Percentiles rank a stretch among this genome's conserved stretches.
Conservation (phyloP, 23 tunicate genomes). For the Ascidia mentula region DNA sequence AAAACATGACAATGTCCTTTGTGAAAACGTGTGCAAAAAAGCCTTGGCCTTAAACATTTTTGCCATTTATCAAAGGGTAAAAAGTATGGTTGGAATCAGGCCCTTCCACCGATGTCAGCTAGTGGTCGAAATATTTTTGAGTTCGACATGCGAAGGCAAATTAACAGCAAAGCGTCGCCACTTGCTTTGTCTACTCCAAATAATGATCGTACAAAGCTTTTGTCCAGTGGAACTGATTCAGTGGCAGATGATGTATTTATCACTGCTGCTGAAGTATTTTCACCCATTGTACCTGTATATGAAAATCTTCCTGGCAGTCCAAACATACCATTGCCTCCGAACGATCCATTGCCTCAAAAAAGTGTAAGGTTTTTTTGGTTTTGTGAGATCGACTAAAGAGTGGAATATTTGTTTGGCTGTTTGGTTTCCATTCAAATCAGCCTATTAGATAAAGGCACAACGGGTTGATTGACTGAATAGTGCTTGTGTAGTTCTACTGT, state of each 20-base stretch:
- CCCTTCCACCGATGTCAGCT: background rate
- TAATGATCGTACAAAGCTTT: background rate
- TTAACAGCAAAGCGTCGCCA: background rate
- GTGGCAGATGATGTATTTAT: background rate
- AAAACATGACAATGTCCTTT: too few relatives aligned
- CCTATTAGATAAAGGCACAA: too few relatives aligned
- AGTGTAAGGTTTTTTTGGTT: slow-evolving; percentile 5
- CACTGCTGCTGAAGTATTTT: slow-evolving; percentile 1
- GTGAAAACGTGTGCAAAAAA: too few relatives aligned
- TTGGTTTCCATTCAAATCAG: too few relatives aligned
- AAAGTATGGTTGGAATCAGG: slow-evolving; percentile 5
- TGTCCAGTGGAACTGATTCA: background rate
- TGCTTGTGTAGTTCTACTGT: too few relatives aligned
- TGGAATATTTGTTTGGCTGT: too few relatives aligned
- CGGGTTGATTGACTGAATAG: too few relatives aligned
- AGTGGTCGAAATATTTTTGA: background rate
- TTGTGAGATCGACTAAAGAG: too few relatives aligned
- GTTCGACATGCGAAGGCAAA: background rate
- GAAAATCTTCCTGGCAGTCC: background rate
- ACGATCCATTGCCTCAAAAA: background rate
- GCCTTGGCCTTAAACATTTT: too few relatives aligned
- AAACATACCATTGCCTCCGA: background rate
- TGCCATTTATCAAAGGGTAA: background rate
- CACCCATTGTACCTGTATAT: background rate
- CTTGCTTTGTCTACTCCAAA: too few relatives aligned